These are phyloP conservation scores for Strigamia crassipes DNA, from an alignment of 2,888 invertebrate species.

Conservation along the genomic window DNA sequence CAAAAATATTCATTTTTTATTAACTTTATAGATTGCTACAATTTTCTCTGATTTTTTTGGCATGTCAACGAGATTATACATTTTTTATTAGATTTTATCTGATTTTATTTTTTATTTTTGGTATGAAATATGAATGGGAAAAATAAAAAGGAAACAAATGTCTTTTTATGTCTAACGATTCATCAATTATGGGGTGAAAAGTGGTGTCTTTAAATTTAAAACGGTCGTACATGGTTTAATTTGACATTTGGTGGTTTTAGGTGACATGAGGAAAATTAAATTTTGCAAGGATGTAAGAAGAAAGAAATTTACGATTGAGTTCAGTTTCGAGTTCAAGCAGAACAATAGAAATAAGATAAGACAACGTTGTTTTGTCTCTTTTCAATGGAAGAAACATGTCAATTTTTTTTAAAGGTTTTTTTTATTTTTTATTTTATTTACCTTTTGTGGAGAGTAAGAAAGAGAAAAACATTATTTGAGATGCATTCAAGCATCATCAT, in stretches of 20 bases:
- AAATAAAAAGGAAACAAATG: conserved; percentile 1
- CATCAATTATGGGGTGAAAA: conserved; percentile 18
- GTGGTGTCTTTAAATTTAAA: neutral
- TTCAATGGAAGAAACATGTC: no score
- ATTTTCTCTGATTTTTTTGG: neutral
- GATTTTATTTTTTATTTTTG: neutral
- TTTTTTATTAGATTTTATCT: neutral
- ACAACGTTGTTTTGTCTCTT: neutral
- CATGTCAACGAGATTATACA: no score
- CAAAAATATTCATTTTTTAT: neutral
- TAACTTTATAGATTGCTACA: neutral
- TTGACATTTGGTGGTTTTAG: neutral
- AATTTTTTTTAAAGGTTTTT: no score
- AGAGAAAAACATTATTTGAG: no score
- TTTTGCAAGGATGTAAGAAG: neutral
- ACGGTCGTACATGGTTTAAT: neutral
- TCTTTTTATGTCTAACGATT: neutral
- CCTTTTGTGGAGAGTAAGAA: no score
- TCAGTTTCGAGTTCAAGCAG: neutral
- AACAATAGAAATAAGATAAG: neutral
- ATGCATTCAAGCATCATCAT: no score
- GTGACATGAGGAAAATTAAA: conserved; percentile 6
- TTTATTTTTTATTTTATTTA: no score
- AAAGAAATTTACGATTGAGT: neutral
- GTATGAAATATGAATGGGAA: neutral